phyloP scores from a whole-genome alignment of 2,888 invertebrate genomes.

The Ephialtes manifestator region DNA sequence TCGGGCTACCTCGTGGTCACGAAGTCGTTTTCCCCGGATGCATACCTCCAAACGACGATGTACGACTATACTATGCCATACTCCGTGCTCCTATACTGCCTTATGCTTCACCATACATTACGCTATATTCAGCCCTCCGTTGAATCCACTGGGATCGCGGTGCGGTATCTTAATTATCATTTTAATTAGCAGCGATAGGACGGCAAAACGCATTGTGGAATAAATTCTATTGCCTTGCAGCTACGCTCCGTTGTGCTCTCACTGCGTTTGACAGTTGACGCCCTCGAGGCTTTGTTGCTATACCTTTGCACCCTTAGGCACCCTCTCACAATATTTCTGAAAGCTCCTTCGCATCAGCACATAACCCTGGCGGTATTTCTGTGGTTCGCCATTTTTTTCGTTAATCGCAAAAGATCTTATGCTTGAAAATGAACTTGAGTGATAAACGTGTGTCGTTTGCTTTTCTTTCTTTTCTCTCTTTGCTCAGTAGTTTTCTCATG shows the following conservation, averaged over 20 bases:
- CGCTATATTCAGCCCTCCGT: not conserved
- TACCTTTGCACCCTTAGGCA: slow-evolving; percentile 12
- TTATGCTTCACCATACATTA: not conserved
- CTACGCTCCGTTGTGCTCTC: not conserved
- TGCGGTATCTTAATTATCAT: slow-evolving; percentile 73
- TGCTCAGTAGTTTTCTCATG: slow-evolving; percentile 52
- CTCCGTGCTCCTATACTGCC: slow-evolving; percentile 26
- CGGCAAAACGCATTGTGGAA: slow-evolving; percentile 3
- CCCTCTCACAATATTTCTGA: slow-evolving; percentile 9
- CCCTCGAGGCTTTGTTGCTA: slow-evolving; percentile 1
- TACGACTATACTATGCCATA: slow-evolving; percentile 45
- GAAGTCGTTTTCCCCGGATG: slow-evolving; percentile 67
- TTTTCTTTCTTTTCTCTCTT: slow-evolving; percentile 45
- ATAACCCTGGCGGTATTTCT: slow-evolving; percentile 8
- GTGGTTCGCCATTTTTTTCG: slow-evolving; percentile 20
- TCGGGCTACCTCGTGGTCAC: slow-evolving; percentile 64
- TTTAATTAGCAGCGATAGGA: slow-evolving; percentile 73
- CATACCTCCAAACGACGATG: slow-evolving; percentile 61
- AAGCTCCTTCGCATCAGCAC: slow-evolving; percentile 13
- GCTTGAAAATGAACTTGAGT: slow-evolving; percentile 24
- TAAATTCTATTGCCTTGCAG: slow-evolving; percentile 11
- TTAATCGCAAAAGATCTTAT: slow-evolving; percentile 44
- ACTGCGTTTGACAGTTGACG: slow-evolving; percentile 41
- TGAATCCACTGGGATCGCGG: slow-evolving; percentile 61
- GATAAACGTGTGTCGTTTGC: slow-evolving; percentile 44